Base-by-base conservation (phyloP, 2,888 invertebrate species). In the Drosophila melanocephala region DNA sequence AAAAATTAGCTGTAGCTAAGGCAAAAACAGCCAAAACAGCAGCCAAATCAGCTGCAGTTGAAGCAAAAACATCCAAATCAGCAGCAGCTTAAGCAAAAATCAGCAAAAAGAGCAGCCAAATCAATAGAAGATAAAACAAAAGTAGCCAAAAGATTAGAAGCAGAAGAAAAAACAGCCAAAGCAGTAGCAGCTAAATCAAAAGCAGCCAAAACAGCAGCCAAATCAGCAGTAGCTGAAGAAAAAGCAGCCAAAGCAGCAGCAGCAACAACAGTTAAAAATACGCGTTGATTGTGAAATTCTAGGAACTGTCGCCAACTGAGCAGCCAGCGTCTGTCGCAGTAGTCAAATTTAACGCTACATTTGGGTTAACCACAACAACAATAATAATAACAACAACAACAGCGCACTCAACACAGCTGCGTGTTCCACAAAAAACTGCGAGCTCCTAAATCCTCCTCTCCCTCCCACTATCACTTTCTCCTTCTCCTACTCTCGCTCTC, bases 231-330 rank as follows among this genome's bases (percentile, higher is more conserved):
- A 66, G 53, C 63, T 51, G 26, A 58, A 55, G 42, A 61, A 44
- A 39, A 26, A 64, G n/a, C 53, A 63, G 47, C 55, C 39, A n/a
- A 42, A 53, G 19, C 73, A 60, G 26, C 59, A 67, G 35, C 58
- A 66, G 52, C 65, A 72, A 58, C 66, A 70, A 82, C 53, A 58
- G 58, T 68, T 73, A 71, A 81, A 39, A 28, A 77, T 76, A 63
- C 76, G 70, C 75, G 77, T 72, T 79, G 65, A 72, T 87, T 90
- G 89, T 90, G 89, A 87, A 87, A 90, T 87, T 87, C 87, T 75
- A 80, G 71, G 72, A 77, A 77, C 35, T 70, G 73, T 65, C 63
- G 72, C 66, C 55, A 39, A 66, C 50, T 42, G 60, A 68, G 66
- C 68, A 37, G 79, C 61, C 50, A 42, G 52, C 63, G 62, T 63